Percentiles rank a stretch among this genome's conserved stretches.
These are phyloP conservation scores for Eulemur macaco DNA, from an alignment of 2,113 vertebrate genomes.

Conservation along the genomic window DNA sequence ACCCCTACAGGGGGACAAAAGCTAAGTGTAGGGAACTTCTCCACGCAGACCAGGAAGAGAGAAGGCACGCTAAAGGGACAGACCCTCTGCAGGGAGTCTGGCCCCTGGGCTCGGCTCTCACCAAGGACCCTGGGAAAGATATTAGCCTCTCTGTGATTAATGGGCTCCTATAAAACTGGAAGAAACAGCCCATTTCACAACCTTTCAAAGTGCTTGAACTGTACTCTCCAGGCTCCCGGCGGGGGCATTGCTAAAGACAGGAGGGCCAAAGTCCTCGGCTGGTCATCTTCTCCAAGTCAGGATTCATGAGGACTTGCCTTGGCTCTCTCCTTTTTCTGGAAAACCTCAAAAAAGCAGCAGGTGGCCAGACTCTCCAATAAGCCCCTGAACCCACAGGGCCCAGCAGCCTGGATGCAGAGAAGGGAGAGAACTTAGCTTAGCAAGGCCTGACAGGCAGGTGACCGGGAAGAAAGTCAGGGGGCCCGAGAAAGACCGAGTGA, in stretches of 20 bases:
- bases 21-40: no score
- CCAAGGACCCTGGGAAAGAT: neutral
- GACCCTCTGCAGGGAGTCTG: neutral
- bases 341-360: neutral
- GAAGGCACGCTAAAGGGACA: neutral
- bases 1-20: neutral
- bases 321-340: neutral
- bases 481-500: neutral
- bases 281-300: neutral
- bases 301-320: neutral
- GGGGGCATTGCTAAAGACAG: neutral
- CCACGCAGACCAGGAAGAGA: neutral
- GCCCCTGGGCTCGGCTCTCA: neutral
- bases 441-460: neutral
- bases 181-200: neutral
- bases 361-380: neutral
- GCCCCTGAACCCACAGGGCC: neutral
- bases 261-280: fast-evolving
- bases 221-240: fast-evolving
- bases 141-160: neutral
- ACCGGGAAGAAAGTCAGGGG: neutral
- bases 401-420: neutral
- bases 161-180: neutral
- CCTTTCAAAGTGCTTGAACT: neutral
- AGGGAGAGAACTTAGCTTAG: neutral